Base-by-base conservation (phyloP, 2,797 vertebrate species). In the Simalia tracyae region DNA sequence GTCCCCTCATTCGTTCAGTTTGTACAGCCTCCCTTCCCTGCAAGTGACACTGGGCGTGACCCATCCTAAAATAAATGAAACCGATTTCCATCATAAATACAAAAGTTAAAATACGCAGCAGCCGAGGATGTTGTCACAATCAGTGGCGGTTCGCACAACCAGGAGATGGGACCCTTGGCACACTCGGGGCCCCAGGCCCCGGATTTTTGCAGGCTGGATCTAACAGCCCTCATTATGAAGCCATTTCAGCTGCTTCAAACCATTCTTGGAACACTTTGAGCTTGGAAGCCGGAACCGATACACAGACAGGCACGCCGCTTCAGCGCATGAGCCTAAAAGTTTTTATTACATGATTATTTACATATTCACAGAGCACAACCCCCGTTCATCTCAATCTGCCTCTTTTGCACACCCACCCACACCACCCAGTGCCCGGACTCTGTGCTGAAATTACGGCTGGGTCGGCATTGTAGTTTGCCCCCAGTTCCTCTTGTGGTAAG, bases 311-410 rank as follows among this genome's bases (percentile, higher is more conserved):
- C 14, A 9, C 22, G 7, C 3, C 9, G 8, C 36, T 76, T 76
- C 36, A 42, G 8, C 22, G 2, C 2, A 6, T 76, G n/a, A 46
- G 24, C 10, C 1, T 59, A 26, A 6, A 92, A 17, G 28, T 6
- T 56, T 87, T 91, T 91, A 87, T 87, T 91, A 68, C 17, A n/a
- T 19, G 11, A 31, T 81, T 87, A 61, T 50, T 76, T 87, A 86
- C 60, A 91, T 76, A 87, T 91, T 56, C 42, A 59, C 28, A 63
- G 56, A 63, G 72, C 36, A 24, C 1, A 6, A 56, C 10, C 4
- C 11, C 36, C 4, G 14, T 68, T 68, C 59, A 50, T 28, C 31
- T 72, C 54, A n/a, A 42, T 76, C 72, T 76, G 72, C 19, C 36
- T 76, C 72, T 76, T 42, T 76, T 22, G 8, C 72, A 76, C 72